A percentile compares a stretch with the other conserved stretches of the same genome.
Conservation (phyloP, 2,797 vertebrate genomes). For the Pseudocheirus occidentalis region DNA sequence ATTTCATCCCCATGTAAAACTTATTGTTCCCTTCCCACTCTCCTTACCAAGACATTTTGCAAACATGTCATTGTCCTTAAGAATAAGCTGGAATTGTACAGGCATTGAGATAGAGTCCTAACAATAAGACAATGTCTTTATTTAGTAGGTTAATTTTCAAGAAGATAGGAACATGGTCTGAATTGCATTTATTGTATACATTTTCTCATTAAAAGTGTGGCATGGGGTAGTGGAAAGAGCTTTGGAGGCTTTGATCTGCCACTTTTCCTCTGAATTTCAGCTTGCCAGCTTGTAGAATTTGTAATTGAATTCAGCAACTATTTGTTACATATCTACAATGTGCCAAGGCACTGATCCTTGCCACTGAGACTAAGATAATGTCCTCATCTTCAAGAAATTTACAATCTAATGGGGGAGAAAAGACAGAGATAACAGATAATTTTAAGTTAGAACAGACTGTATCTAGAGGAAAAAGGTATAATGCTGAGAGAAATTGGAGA, state of each 20-base stretch:
- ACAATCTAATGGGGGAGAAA: neutral
- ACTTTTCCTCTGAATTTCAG: neutral
- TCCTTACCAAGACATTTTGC: neutral
- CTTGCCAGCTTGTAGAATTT: neutral
- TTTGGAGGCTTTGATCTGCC: neutral
- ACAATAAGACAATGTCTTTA: neutral
- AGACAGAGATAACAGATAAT: too few species aligned
- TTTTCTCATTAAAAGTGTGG: neutral
- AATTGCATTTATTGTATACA: neutral
- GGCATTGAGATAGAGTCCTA: neutral
- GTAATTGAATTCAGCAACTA: neutral
- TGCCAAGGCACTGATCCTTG: neutral
- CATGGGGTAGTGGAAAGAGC: neutral
- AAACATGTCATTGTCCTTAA: neutral
- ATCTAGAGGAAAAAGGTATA: neutral
- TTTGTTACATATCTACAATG: neutral
- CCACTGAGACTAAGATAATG: too few species aligned
- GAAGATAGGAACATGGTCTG: neutral
- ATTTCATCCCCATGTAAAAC: neutral
- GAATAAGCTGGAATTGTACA: neutral
- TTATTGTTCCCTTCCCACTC: neutral
- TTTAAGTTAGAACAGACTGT: neutral
- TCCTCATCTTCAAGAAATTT: neutral
- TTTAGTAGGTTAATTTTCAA: neutral
- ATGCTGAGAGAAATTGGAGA: neutral